Evolutionary conservation across 2,888 invertebrate species (phyloP).

Genomic region (Helleia helle): DNA sequence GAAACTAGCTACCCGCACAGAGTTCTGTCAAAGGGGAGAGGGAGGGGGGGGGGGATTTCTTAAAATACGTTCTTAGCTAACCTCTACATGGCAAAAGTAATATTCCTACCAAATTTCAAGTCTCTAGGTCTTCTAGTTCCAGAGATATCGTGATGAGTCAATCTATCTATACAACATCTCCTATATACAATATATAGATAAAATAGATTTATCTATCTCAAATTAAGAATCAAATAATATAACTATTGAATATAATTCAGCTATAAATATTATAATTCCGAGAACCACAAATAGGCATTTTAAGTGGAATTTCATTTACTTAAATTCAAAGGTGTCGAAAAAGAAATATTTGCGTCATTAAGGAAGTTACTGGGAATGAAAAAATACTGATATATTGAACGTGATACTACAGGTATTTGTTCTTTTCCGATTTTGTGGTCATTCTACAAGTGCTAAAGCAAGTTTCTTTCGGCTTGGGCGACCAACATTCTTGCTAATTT

Average conservation of each 20-base stretch:
- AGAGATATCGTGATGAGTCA: too few species aligned
- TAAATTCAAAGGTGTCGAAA: constrained; percentile 1
- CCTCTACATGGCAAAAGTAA: too few species aligned
- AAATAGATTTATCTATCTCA: too few species aligned
- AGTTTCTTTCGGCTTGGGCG: constrained; percentile 1
- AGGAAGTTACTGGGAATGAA: neutral
- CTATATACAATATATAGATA: too few species aligned
- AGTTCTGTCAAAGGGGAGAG: too few species aligned
- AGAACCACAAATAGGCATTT: neutral
- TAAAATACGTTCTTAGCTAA: too few species aligned
- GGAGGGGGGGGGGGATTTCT: too few species aligned
- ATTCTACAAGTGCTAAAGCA: constrained; percentile 8
- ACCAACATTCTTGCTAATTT: neutral
- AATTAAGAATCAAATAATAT: too few species aligned
- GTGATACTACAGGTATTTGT: constrained; percentile 9
- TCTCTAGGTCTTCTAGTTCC: too few species aligned
- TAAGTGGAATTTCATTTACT: neutral
- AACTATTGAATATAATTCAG: neutral
- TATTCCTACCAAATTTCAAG: too few species aligned
- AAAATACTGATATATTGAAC: constrained; percentile 7
- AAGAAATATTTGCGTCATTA: neutral
- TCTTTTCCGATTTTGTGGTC: constrained; percentile 12
- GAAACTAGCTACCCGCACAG: too few species aligned
- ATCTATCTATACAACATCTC: too few species aligned
- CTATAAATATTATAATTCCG: neutral